phyloP scores from a whole-genome alignment of 2,113 vertebrate genomes.

The Ibidorhyncha struthersii region DNA sequence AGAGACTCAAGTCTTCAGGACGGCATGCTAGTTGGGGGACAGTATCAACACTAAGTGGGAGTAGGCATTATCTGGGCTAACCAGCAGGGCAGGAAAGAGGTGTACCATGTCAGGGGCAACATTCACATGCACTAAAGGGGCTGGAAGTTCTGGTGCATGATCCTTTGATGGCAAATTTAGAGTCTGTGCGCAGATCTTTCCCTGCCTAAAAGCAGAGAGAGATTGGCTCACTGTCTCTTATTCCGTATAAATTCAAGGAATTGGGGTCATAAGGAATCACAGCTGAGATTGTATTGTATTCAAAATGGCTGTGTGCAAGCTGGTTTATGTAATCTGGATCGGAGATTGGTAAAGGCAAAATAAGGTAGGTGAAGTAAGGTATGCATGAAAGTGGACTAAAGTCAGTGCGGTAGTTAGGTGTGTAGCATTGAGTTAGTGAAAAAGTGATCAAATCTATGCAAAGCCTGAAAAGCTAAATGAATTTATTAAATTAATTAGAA shows the following conservation, averaged over 20 bases:
- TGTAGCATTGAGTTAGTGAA: not conserved
- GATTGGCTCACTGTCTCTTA: not conserved
- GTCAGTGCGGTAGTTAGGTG: not conserved
- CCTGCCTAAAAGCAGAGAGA: not conserved
- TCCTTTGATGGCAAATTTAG: not conserved
- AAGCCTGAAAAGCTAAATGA: not conserved
- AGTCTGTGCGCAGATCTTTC: not conserved
- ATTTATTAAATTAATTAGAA: not conserved
- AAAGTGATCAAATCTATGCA: not conserved
- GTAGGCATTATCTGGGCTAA: not conserved
- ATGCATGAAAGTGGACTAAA: not conserved
- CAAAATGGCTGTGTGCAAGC: not conserved
- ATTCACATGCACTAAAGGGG: not conserved
- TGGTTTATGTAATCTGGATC: not conserved
- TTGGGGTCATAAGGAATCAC: not conserved
- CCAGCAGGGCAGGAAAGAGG: not conserved
- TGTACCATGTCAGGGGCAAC: not conserved
- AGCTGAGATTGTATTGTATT: not conserved
- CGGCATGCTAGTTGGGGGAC: accelerated
- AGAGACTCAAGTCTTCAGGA: not conserved
- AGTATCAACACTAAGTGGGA: not conserved
- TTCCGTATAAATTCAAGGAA: not conserved
- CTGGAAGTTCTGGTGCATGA: not conserved
- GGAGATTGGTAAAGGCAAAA: not conserved
- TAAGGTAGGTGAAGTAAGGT: not conserved